A percentile compares a stretch with the other conserved stretches of the same genome.
These are phyloP conservation scores for Cairina moschata DNA, from an alignment of 2,113 vertebrate species.

Conservation along the genomic window DNA sequence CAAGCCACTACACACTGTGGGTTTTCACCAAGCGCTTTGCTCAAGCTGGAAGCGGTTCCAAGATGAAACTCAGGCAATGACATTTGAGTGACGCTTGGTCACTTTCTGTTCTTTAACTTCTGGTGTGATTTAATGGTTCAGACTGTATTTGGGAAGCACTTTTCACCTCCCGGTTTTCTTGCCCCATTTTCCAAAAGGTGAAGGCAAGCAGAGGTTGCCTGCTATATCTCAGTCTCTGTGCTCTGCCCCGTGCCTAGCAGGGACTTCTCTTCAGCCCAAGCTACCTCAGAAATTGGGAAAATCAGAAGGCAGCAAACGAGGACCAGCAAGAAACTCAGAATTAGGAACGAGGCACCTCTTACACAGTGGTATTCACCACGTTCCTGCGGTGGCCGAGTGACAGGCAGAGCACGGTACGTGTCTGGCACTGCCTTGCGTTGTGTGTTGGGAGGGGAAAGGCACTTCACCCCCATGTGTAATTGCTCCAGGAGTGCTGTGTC, in stretches of 20 bases:
- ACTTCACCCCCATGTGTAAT: background rate
- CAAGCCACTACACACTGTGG: rapidly evolving
- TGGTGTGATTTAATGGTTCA: background rate
- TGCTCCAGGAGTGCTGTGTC: background rate
- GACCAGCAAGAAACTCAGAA: background rate
- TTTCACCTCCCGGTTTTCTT: background rate
- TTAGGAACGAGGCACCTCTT: background rate
- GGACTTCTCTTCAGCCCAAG: background rate
- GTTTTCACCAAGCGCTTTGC: background rate
- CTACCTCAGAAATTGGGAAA: background rate
- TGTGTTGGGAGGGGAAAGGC: background rate
- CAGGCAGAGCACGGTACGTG: rapidly evolving
- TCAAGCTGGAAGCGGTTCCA: background rate
- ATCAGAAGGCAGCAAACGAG: background rate
- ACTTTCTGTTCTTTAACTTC: background rate
- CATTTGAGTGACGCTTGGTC: background rate
- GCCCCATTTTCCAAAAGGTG: background rate
- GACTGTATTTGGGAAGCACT: background rate
- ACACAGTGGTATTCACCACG: background rate
- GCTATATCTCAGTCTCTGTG: background rate
- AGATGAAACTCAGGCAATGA: background rate
- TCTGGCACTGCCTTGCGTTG: background rate
- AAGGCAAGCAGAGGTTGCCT: background rate
- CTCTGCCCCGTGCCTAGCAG: background rate
- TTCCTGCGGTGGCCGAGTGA: background rate